Conservation (phyloP, 2,113 vertebrate species). For the Anolis carolinensis region DNA sequence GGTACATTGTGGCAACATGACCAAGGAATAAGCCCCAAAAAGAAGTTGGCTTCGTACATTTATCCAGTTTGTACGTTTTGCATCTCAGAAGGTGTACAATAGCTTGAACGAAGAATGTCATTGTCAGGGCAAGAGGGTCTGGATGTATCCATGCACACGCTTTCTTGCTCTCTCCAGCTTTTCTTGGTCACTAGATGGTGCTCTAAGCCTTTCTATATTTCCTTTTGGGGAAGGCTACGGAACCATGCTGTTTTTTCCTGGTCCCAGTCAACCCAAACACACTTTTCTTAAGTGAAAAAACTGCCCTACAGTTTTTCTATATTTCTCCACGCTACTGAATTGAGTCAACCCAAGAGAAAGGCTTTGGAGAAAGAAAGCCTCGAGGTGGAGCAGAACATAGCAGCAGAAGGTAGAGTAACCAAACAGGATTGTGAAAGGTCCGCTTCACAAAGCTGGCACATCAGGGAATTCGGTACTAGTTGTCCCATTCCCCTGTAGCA, state of each 20-base stretch:
- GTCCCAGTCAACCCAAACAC: not conserved
- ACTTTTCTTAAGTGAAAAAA: not conserved
- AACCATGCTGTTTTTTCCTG: not conserved
- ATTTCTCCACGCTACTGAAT: not conserved
- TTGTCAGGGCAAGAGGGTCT: not conserved
- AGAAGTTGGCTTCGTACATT: no score
- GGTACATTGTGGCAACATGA: not conserved
- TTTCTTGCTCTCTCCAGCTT: not conserved
- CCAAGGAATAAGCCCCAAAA: not conserved
- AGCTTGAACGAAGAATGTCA: not conserved
- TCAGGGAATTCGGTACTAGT: not conserved
- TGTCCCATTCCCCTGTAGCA: no score
- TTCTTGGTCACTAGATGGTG: conserved; percentile 53
- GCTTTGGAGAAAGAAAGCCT: not conserved
- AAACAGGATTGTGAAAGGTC: not conserved
- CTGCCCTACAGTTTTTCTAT: not conserved
- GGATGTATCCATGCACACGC: not conserved
- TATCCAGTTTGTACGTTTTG: not conserved
- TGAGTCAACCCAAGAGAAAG: not conserved
- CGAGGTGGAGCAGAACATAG: not conserved
- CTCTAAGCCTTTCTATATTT: conserved; percentile 1
- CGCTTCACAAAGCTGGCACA: no score
- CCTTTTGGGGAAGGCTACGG: not conserved
- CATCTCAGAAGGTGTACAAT: not conserved
- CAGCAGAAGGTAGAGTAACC: not conserved